Percentiles rank a stretch among this genome's conserved stretches.
Evolutionary conservation across 2,113 vertebrate genomes (phyloP).

Genomic region (Grantiella picta): DNA sequence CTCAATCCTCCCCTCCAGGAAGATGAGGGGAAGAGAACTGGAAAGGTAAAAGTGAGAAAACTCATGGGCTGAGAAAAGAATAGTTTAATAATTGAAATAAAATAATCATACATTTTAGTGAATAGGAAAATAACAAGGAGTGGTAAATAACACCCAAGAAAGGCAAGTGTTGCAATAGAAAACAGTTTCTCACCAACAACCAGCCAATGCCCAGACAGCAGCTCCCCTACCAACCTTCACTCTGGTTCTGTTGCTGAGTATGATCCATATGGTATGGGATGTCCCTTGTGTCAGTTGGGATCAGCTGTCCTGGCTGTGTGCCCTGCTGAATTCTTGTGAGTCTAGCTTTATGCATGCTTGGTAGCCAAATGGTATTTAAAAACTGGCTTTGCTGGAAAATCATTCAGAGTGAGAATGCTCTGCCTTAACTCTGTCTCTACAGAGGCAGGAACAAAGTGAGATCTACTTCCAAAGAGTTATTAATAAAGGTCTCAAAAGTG

Average conservation of each 20-base stretch:
- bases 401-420: neutral
- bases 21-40: neutral
- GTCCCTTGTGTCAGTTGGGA: neutral
- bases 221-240: neutral
- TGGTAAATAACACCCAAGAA: neutral
- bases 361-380: neutral
- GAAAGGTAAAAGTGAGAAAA: neutral
- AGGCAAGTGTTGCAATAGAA: neutral
- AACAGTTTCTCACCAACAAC: neutral
- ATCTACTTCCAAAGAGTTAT: neutral
- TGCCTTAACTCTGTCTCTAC: neutral
- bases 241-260: neutral
- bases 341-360: neutral
- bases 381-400: conserved; percentile 21
- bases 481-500: neutral
- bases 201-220: neutral
- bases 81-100: neutral
- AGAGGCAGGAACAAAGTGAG: neutral
- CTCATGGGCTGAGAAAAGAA: neutral
- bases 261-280: neutral
- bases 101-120: neutral
- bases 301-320: neutral
- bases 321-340: neutral
- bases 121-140: neutral
- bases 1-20: neutral